Evolutionary conservation across 2,888 invertebrate species (phyloP).

Genomic region (Aphelenchoides bicaudatus): DNA sequence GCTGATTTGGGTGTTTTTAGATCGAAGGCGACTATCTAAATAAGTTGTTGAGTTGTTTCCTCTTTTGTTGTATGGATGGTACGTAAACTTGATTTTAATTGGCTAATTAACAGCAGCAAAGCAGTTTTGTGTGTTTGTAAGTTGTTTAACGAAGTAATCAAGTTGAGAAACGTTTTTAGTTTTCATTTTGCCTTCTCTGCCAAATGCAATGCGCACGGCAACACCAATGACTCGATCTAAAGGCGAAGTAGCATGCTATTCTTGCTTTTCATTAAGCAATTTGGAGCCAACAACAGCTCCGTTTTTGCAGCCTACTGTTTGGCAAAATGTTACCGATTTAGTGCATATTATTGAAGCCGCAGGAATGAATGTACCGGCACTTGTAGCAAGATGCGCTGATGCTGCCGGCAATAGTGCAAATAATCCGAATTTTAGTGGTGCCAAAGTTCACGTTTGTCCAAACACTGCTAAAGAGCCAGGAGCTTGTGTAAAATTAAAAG

Average conservation of each 20-base stretch:
- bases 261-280: constrained; percentile 29
- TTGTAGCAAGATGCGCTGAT: constrained; percentile 28
- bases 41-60: no score
- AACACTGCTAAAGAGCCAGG: constrained; percentile 32
- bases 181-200: neutral
- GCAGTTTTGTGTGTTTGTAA: neutral
- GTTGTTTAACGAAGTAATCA: neutral
- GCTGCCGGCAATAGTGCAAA: constrained; percentile 19
- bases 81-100: no score
- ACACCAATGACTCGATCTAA: constrained; percentile 24
- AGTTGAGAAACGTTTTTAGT: neutral
- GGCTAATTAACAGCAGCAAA: no score
- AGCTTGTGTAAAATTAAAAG: constrained; percentile 36
- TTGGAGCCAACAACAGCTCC: neutral
- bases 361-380: constrained; percentile 29
- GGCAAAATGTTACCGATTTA: constrained; percentile 14
- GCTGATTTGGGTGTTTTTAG: no score
- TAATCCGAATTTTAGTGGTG: constrained; percentile 30
- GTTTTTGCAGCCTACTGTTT: neutral
- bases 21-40: no score
- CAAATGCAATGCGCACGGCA: neutral
- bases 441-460: constrained; percentile 27
- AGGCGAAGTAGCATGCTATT: constrained; percentile 34
- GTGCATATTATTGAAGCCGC: constrained; percentile 15
- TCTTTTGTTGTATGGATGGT: constrained; percentile 4